phyloP scores from a whole-genome alignment of 2,113 vertebrate species.

The Cheilinus undulatus region DNA sequence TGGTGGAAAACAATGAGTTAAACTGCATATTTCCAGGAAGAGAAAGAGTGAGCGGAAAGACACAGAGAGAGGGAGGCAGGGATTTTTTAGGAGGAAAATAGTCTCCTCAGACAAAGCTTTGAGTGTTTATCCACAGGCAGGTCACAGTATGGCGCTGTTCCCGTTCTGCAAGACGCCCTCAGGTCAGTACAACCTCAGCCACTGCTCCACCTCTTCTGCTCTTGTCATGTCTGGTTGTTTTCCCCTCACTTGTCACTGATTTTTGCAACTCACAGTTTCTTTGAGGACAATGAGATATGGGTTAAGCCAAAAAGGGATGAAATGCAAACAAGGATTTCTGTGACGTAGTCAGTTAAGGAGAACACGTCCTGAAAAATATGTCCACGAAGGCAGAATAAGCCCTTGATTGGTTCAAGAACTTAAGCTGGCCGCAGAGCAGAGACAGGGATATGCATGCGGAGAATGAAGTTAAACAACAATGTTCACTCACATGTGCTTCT shows the following conservation, averaged over 20 bases:
- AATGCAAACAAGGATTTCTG: not conserved
- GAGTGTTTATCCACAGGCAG: conserved; percentile 48
- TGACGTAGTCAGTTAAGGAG: not conserved
- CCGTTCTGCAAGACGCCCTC: conserved; percentile 69
- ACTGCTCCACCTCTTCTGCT: conserved; percentile 44
- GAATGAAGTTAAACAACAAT: not conserved
- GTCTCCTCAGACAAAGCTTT: conserved; percentile 34
- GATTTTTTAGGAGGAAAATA: not conserved
- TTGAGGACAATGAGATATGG: not conserved
- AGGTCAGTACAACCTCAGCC: conserved; percentile 77
- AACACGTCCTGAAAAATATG: not conserved
- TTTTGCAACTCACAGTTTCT: not conserved
- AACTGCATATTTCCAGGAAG: conserved; percentile 33
- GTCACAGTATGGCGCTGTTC: conserved; percentile 74
- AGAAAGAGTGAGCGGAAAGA: conserved; percentile 31
- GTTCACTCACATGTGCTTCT: not conserved
- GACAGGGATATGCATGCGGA: no score
- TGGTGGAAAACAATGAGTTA: conserved; percentile 34
- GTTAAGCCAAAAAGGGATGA: not conserved
- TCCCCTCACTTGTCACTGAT: conserved; percentile 14
- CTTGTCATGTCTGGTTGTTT: conserved; percentile 28
- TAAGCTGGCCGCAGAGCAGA: not conserved
- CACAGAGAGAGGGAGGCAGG: not conserved
- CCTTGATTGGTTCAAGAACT: conserved; percentile 24
- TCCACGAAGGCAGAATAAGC: not conserved